Evolutionary conservation across 2,113 vertebrate genomes (phyloP).

Genomic region (Calcarius ornatus): DNA sequence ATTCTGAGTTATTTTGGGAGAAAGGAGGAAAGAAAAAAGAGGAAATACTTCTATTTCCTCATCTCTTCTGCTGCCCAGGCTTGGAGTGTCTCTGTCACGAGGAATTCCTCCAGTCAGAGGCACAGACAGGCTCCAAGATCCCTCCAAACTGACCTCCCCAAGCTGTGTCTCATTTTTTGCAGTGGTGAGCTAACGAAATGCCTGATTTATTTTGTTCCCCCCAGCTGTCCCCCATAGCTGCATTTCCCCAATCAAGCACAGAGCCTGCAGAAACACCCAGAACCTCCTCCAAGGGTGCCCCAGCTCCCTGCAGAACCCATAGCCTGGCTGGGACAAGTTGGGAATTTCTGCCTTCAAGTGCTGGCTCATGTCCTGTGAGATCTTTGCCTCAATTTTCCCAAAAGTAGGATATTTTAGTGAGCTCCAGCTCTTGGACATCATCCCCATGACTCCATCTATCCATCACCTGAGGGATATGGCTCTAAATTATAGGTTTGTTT

Average conservation of each 20-base stretch:
- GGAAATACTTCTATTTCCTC: conserved; percentile 16
- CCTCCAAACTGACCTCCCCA: not conserved
- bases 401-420: not conserved
- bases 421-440: not conserved
- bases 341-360: not conserved
- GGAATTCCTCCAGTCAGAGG: not conserved
- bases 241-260: not conserved
- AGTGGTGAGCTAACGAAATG: not conserved
- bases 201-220: not conserved
- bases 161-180: not conserved
- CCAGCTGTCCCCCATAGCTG: not conserved
- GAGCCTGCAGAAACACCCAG: not conserved
- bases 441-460: not conserved
- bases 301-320: not conserved
- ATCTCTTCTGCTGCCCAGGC: not conserved
- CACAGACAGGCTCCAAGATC: not conserved
- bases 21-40: conserved; percentile 44
- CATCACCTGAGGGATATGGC: not conserved
- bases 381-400: not conserved
- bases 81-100: not conserved
- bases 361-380: not conserved
- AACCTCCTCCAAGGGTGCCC: not conserved
- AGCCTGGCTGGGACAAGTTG: not conserved
- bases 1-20: not conserved
- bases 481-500: not conserved